Evolutionary conservation across 2,113 vertebrate species (phyloP), one percentile per base, ranked within the genome.

Genomic region (Phocoena sinus): DNA sequence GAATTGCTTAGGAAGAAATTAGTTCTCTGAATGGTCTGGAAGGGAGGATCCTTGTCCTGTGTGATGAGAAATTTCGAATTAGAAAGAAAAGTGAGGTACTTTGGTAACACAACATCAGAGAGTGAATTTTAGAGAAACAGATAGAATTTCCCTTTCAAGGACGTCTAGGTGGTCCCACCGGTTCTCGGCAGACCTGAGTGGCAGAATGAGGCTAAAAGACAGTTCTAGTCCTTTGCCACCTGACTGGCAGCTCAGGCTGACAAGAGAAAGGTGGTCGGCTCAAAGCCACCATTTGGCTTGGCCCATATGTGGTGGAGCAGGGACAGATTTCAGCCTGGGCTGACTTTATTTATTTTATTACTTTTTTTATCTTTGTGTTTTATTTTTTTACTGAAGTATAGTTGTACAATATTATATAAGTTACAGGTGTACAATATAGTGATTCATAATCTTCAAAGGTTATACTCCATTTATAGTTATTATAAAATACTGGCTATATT

Each of bases 1-100:
- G 68, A 87, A 41, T 79, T 62, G 36, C 74, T 93, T 85, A 89
- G 77, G 94, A 88, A 89, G 67, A 88, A 89, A 79, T 87, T 85
- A 53, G 85, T 95, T 89, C 20, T 41, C n/a, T n/a, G 63, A 81
- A 65, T 70, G n/a, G 5, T 71, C 58, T 77, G 3, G 44, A 85
- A 91, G 76, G 76, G 60, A 94, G 53, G 38, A 76, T 74, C 36
- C 14, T 82, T 73, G 74, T 70, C n/a, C 2, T 88, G 33, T 94
- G 36, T 68, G 47, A 80, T 23, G 58, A 74, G 36, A 65, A 25
- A 18, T 67, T 41, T 47, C 70, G 87, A 85, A 96, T 89, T 62
- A 90, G 85, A 76, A 93, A 90, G 53, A 84, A 96, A 86, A 92
- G 60, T 12, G 8, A 81, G 41, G 4, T 65, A n/a, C 36, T 94